Conservation (phyloP, 2,888 invertebrate species). For the Noctua janthina region DNA sequence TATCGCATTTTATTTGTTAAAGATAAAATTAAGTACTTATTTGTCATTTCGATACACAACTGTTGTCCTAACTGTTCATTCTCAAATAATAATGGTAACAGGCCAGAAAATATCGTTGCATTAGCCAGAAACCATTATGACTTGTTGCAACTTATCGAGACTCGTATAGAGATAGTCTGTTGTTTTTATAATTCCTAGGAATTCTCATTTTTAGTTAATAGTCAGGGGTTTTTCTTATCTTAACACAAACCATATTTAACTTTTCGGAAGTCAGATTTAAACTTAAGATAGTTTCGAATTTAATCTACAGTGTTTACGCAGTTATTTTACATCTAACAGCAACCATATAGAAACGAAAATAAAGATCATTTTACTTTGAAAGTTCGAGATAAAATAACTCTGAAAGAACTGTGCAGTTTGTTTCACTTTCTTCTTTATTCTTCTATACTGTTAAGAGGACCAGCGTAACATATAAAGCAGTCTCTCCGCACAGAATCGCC, state of each 20-base stretch:
- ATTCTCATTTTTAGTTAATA: not conserved
- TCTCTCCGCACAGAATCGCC: slow-evolving; percentile 92
- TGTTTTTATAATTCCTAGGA: not conserved
- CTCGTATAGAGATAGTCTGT: not conserved
- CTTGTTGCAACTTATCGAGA: no score
- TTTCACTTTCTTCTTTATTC: slow-evolving; percentile 6
- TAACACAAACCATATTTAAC: not conserved
- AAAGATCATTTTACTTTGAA: not conserved
- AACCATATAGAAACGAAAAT: not conserved
- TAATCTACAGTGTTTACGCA: not conserved
- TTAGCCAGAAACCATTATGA: not conserved
- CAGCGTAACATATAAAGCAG: slow-evolving; percentile 86
- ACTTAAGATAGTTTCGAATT: not conserved
- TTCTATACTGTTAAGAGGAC: slow-evolving; percentile 65
- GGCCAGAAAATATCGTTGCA: no score
- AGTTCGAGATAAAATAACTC: not conserved
- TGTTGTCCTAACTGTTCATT: not conserved
- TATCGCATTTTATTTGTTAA: not conserved
- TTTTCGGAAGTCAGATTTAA: not conserved
- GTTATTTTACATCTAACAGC: not conserved
- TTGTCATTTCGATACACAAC: not conserved
- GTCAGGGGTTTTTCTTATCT: not conserved
- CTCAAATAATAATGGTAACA: not conserved
- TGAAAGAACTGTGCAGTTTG: not conserved
- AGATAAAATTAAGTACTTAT: no score